A percentile compares a stretch with the other conserved stretches of the same genome.
These are phyloP conservation scores for Pseudoatta argentina DNA, from an alignment of 1,140 invertebrate genomes.

Conservation along the genomic window DNA sequence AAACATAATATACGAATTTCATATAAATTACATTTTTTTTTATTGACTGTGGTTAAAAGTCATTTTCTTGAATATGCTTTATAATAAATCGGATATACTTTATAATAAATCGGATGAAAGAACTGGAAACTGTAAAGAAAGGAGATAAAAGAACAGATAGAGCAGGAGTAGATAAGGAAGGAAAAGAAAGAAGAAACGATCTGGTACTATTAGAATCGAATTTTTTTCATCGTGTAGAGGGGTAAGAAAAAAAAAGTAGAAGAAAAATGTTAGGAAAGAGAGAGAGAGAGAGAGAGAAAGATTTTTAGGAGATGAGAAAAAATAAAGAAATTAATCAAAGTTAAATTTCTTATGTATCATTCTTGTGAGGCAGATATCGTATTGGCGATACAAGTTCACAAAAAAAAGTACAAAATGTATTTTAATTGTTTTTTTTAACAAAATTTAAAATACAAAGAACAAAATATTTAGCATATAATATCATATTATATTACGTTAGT, in stretches of 20 bases:
- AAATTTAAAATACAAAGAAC: too few relatives aligned
- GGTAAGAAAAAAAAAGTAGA: too few relatives aligned
- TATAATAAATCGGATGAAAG: not conserved
- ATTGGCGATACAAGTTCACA: not conserved
- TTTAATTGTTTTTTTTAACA: not conserved
- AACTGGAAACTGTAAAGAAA: not conserved
- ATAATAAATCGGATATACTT: not conserved
- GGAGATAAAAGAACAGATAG: not conserved
- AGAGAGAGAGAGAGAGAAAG: too few relatives aligned
- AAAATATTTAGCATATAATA: too few relatives aligned
- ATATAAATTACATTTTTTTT: not conserved
- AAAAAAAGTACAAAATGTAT: not conserved
- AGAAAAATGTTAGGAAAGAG: too few relatives aligned
- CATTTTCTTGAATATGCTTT: too few relatives aligned
- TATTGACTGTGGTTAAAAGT: too few relatives aligned
- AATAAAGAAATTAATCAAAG: too few relatives aligned
- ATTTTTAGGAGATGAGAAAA: too few relatives aligned
- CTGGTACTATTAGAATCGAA: not conserved
- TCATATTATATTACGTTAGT: too few relatives aligned
- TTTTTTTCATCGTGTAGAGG: not conserved
- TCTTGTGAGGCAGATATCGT: too few relatives aligned
- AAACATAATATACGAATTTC: not conserved
- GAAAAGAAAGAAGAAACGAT: not conserved
- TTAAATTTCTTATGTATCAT: too few relatives aligned
- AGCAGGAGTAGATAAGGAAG: not conserved